Evolutionary conservation across 2,797 vertebrate species (phyloP), one percentile per base, ranked within the genome.

Genomic region (Rhabdophis nuchalis): DNA sequence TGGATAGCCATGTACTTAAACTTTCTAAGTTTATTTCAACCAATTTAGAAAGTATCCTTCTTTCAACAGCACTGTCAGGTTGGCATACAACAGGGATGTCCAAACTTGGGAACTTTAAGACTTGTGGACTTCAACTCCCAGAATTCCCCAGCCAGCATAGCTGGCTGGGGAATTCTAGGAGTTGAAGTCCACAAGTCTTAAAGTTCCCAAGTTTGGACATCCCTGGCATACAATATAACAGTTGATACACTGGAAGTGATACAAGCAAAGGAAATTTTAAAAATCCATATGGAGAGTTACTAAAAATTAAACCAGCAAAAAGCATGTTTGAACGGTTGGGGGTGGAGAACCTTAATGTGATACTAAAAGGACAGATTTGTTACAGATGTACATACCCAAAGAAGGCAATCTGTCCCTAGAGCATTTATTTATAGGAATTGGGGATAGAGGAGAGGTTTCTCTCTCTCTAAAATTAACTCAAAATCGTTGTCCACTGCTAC

Each of bases 401-500:
- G 29, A 90, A 29, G 41, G 29, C 18, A 90, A 27, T 89, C 52
- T 29, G 8, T 68, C 52, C 9, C 54, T 72, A 32, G 54, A 12
- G 10, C 32, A 54, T 23, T 36, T 27, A 3, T 32, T 87, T 91
- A 29, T 13, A 53, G 29, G 46, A 46, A 12, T 1, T 32, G 25
- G 4, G 25, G 54, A 50, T 8, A 36, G 32, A 29, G 27, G 27
- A 16, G 9, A 4, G 46, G 27, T 11, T 8, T 27, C 12, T 27
- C 2, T 36, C n/a, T 8, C 20, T 72, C 16, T 36, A n/a, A 60
- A 23, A 64, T 64, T 52, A 36, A 58, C 52, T 93, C 52, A 41
- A 91, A 92, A 91, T 90, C 52, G 56, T 92, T 90, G 86, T 60
- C 0, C 82, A 46, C 53, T 52, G 94, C 85, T 12, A 53, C 41